Evolutionary conservation across 2,888 invertebrate genomes (phyloP), one percentile per base, ranked within the genome.

Genomic region (Ernsta delagoae): DNA sequence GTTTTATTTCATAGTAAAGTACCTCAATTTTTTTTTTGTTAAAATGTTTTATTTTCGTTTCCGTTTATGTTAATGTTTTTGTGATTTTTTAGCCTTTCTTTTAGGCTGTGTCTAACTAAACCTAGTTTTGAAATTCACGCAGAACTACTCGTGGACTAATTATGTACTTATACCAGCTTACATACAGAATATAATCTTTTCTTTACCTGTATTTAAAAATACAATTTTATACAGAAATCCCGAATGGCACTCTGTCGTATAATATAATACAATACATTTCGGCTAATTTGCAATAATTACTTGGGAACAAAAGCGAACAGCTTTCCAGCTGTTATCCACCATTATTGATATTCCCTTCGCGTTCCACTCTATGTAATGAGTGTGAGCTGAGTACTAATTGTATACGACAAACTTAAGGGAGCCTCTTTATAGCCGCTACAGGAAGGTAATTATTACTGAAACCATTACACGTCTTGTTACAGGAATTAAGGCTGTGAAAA

Each of bases 281-380:
- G 39, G 8, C 39, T 39, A 43, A 43, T 43, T 43, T 43, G 43
- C 43, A 43, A 43, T 9, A 43, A 43, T 43, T 43, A 9, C 43
- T 9, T 9, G 9, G 43, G 43, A 43, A 43, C 43, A 43, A 43
- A 43, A 43, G 43, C 9, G 43, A 9, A 43, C 43, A 43, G 43
- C 45, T 45, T 45, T 45, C n/a, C n/a, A 45, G 45, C 5, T n/a
- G 45, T 0, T 45, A 45, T 45, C 45, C 9, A 45, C 45, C n/a
- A 45, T 48, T 48, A 48, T 48, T 48, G n/a, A n/a, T 12, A 48
- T 48, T 48, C 45, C 5, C n/a, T 48, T 48, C 45, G n/a, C 45
- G 45, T 48, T 48, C n/a, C 45, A 48, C 45, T 45, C 45, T 45
- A n/a, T 45, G n/a, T 45, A 45, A 45, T 45, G 45, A 45, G 45